These are phyloP conservation scores for Amblyopsis hoosieri DNA, from an alignment of 2,797 vertebrate genomes.

Conservation along the genomic window DNA sequence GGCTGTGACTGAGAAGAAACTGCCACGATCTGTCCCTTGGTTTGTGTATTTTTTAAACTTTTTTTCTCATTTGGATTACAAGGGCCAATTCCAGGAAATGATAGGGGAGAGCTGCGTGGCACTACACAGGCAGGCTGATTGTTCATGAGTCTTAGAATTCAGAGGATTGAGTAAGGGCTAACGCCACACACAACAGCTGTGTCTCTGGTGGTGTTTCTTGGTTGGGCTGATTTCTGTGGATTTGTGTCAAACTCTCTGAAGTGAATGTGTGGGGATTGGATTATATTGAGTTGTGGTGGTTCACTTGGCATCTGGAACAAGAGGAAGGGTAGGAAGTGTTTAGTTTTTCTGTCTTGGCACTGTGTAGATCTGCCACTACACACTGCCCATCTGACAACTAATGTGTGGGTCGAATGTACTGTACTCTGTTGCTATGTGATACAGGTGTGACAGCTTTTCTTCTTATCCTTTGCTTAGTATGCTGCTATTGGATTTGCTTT, in stretches of 20 bases:
- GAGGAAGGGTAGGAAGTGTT: constrained; percentile 39
- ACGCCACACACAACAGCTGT: background rate
- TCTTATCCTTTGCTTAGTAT: background rate
- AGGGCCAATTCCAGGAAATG: background rate
- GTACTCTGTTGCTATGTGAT: background rate
- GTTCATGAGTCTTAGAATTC: background rate
- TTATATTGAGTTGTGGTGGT: constrained; percentile 15
- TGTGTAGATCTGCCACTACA: background rate
- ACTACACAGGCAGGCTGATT: background rate
- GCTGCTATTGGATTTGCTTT: no score
- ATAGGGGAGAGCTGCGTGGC: no score
- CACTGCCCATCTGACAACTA: no score
- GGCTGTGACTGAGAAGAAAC: constrained; percentile 19
- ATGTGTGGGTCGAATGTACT: background rate
- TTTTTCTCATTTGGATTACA: background rate
- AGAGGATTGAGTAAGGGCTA: background rate
- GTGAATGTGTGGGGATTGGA: constrained; percentile 23
- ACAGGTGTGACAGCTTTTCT: background rate
- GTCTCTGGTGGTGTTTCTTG: background rate
- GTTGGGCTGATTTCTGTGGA: background rate
- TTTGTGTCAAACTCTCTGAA: background rate
- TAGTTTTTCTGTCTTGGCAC: background rate
- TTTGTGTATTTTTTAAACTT: background rate
- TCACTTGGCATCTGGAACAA: constrained; percentile 15
- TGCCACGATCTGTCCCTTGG: background rate